A percentile compares a stretch with the other conserved stretches of the same genome.
Evolutionary conservation across 2,888 invertebrate genomes (phyloP).

Genomic region (Diloba caeruleocephala): DNA sequence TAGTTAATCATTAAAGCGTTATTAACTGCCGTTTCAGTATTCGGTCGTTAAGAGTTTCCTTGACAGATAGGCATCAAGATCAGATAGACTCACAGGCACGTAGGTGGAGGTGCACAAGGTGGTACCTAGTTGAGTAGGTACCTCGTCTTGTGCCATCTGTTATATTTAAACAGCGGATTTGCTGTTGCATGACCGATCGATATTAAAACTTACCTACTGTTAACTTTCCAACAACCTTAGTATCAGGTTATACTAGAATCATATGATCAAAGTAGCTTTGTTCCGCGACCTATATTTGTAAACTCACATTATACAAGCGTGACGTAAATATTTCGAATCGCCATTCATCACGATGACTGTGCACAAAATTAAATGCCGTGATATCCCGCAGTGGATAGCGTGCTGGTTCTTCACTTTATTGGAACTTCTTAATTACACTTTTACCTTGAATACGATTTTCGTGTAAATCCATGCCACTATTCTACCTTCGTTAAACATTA

Average conservation of each 20-base stretch:
- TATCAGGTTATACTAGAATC: constrained; percentile 17
- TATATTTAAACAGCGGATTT: constrained; percentile 64
- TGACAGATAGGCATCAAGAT: too few species aligned
- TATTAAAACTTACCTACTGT: constrained; percentile 47
- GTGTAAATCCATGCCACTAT: constrained; percentile 12
- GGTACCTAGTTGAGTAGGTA: constrained; percentile 18
- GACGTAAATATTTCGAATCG: constrained; percentile 8
- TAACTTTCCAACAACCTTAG: constrained; percentile 29
- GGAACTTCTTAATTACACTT: constrained; percentile 19
- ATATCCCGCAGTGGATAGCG: constrained; percentile 18
- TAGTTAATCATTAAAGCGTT: too few species aligned
- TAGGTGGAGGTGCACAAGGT: constrained; percentile 17
- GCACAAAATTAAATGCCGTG: constrained; percentile 24
- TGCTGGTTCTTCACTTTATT: constrained; percentile 15
- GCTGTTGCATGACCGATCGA: constrained; percentile 62
- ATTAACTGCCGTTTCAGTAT: too few species aligned
- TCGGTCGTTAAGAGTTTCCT: too few species aligned
- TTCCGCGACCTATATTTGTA: constrained; percentile 26
- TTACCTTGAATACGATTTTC: constrained; percentile 24
- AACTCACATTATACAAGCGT: constrained; percentile 10
- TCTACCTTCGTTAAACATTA: constrained; percentile 2
- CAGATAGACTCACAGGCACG: constrained; percentile 4
- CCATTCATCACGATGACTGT: constrained; percentile 34
- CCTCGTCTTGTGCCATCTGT: constrained; percentile 52
- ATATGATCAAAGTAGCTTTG: not conserved